A percentile compares a stretch with the other conserved stretches of the same genome.
Conservation (phyloP, 2,113 vertebrate species). For the Chloroceryle aenea region DNA sequence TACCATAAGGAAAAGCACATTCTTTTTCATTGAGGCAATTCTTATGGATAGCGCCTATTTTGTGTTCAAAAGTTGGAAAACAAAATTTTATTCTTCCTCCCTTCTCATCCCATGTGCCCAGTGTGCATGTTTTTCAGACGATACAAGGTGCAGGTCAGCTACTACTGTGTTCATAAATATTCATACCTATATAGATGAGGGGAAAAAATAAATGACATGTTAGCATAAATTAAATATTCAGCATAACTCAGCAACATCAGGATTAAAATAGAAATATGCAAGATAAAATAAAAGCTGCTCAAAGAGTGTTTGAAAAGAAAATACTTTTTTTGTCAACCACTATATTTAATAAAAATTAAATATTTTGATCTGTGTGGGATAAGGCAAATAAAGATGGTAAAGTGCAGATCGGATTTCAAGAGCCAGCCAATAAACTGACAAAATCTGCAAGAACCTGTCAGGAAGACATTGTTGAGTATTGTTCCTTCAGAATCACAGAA, state of each 20-base stretch:
- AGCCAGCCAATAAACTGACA: background rate
- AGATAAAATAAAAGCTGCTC: background rate
- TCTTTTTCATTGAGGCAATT: background rate
- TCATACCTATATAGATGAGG: background rate
- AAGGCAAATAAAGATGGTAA: background rate
- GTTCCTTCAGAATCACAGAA: background rate
- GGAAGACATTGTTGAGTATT: background rate
- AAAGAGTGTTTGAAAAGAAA: background rate
- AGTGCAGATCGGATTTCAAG: background rate
- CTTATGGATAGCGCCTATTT: background rate
- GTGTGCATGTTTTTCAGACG: background rate
- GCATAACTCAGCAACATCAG: background rate
- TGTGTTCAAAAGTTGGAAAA: background rate
- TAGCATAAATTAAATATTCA: conserved; percentile 41
- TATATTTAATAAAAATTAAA: background rate
- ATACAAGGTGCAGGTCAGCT: background rate
- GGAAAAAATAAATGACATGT: background rate
- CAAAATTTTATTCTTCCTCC: background rate
- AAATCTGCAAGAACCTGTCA: background rate
- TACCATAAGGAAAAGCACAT: background rate
- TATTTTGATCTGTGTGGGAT: background rate
- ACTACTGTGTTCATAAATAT: conserved; percentile 7
- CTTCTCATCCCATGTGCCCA: background rate
- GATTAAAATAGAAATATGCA: conserved; percentile 25
- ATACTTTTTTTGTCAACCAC: background rate